These are phyloP conservation scores for Salminus brasiliensis DNA, from an alignment of 2,113 vertebrate species.

Conservation along the genomic window DNA sequence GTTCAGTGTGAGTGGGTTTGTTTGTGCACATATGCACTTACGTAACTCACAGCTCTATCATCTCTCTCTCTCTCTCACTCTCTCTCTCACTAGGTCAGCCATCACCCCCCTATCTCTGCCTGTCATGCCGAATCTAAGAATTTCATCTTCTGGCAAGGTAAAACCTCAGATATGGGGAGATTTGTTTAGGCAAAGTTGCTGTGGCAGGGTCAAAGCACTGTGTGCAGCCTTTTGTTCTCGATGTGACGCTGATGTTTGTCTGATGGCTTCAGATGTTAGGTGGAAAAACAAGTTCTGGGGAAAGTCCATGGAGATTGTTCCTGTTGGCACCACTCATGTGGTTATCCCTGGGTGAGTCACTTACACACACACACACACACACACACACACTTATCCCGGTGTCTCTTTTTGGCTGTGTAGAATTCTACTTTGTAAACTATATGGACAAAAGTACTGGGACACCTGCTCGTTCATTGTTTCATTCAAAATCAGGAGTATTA, in stretches of 20 bases:
- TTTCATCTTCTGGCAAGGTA: constrained; percentile 98
- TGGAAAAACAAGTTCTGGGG: constrained; percentile 99
- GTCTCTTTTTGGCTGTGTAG: not conserved
- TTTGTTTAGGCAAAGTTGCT: not conserved
- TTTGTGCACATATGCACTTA: not conserved
- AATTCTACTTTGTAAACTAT: not conserved
- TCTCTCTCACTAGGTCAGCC: constrained; percentile 85
- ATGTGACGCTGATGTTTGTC: constrained; percentile 9
- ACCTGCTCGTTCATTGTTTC: too few species aligned
- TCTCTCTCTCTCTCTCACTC: constrained; percentile 43
- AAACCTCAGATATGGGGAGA: constrained; percentile 14
- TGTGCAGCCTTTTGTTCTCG: not conserved
- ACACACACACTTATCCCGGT: not conserved
- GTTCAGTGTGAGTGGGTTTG: not conserved
- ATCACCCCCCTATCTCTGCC: constrained; percentile 97
- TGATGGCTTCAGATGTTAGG: constrained; percentile 76
- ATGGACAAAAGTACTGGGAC: too few species aligned
- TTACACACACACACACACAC: not conserved
- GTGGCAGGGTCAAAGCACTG: not conserved
- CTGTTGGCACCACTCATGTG: constrained; percentile 90
- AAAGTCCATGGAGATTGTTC: constrained; percentile 99
- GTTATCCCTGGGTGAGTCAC: constrained; percentile 86
- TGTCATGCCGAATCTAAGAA: constrained; percentile 94
- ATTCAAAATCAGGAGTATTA: too few species aligned
- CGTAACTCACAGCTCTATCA: not conserved